Evolutionary conservation across 2,888 invertebrate species (phyloP).

Genomic region (Stenurella melanura): DNA sequence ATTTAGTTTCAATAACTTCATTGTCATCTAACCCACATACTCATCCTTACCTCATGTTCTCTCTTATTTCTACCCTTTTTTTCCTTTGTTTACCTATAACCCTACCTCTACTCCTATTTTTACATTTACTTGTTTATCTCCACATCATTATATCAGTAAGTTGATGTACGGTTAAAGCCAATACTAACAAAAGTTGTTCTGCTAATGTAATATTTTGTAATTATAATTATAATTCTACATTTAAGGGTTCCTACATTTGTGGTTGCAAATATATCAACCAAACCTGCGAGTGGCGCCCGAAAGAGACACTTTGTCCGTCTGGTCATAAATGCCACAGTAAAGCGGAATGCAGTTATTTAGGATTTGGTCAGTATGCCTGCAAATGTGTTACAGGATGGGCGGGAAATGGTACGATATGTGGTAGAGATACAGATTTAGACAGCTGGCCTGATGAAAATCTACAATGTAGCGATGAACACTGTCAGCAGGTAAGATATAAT

Average conservation of each 20-base stretch:
- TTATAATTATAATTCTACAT: conserved; percentile 25
- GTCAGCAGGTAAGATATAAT: conserved; percentile 76
- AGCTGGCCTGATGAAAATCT: conserved; percentile 90
- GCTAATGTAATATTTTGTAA: too few relatives aligned
- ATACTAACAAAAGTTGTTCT: too few relatives aligned
- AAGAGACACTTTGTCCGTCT: conserved; percentile 83
- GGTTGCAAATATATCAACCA: conserved; percentile 90
- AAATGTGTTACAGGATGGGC: conserved; percentile 92
- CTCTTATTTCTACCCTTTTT: too few relatives aligned
- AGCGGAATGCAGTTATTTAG: conserved; percentile 82
- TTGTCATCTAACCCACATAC: too few relatives aligned
- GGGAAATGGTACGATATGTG: conserved; percentile 91
- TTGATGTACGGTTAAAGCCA: too few relatives aligned
- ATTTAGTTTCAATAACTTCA: too few relatives aligned
- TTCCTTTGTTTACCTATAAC: too few relatives aligned
- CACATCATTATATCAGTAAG: too few relatives aligned
- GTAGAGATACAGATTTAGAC: conserved; percentile 90
- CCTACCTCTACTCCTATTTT: too few relatives aligned
- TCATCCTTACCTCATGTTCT: too few relatives aligned
- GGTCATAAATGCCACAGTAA: conserved; percentile 85
- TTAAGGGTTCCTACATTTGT: conserved; percentile 90
- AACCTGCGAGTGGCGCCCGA: conserved; percentile 83
- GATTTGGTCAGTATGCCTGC: conserved; percentile 69
- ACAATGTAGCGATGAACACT: conserved; percentile 81
- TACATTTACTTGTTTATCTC: too few relatives aligned